Evolutionary conservation across 2,888 invertebrate genomes (phyloP), one percentile per base, ranked within the genome.

Genomic region (Heliconius ethilla): DNA sequence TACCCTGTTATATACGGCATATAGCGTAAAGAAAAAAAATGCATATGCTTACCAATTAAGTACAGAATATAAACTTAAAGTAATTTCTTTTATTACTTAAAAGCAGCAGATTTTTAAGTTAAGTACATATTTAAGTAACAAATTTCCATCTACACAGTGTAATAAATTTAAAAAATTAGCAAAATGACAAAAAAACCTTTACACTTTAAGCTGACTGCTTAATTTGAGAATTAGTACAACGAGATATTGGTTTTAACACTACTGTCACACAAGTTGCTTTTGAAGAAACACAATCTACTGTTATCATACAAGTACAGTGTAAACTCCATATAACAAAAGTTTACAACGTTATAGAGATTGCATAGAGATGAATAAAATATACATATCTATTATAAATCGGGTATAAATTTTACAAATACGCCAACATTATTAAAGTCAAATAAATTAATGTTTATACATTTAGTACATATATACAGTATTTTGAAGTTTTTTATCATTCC

Each of bases 231-330:
- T 37, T n/a, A 62, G 62, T 37, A 40, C n/a, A 62, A 22, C 22
- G 62, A 37, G 25, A 10, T 22, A 33, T 62, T 62, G 5, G 3
- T 4, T 62, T 11, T 25, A 25, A 18, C 73, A 67, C 51, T n/a
- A 67, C 73, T 22, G 70, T 33, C 73, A 63, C 70, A n/a, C 25
- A 25, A 45, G 59, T 75, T 75, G 59, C 72, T 72, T 73, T 45
- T 72, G 72, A 67, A 73, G 37, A 70, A 70, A 78, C 59, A 59
- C 45, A 63, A 40, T 37, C 22, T 27, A 78, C 55, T 37, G 45
- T 72, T 78, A 72, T 72, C 45, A 62, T 27, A 70, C 40, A 70
- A n/a, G n/a, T 59, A n/a, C n/a, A n/a, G n/a, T 59, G 59, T 59
- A 59, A 59, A 59, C n/a, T 59, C 59, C 59, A 59, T 59, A 59